Evolutionary conservation across 2,888 invertebrate genomes (phyloP), one percentile per base, ranked within the genome.

Genomic region (Nomada fucata): DNA sequence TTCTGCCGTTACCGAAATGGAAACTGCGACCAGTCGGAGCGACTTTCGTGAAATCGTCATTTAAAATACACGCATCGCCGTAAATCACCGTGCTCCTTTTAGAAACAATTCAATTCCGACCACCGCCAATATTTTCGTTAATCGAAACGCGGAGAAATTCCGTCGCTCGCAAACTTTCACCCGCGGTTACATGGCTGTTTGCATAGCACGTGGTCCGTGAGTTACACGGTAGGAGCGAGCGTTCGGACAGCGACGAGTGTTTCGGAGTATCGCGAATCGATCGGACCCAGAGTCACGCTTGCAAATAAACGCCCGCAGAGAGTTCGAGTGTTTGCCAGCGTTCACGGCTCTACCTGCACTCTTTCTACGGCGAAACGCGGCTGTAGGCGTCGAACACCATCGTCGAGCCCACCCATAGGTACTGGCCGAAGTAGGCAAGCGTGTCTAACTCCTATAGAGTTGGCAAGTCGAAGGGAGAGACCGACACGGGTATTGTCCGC

Each of bases 201-300:
- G 29, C 29, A 60, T 18, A 60, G 36, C 9, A 10, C 44, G 44
- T 2, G 44, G 61, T 60, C 44, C 42, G 50, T 55, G 63, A 75
- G 61, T 26, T 57, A 18, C 53, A 79, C 79, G 68, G 76, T 55
- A 68, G 79, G 69, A 75, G 61, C 67, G 67, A 68, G 79, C 63
- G 44, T 7, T 23, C 36, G 44, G 60, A 78, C 82, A 82, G 77
- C 67, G 68, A 67, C 74, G 82, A 82, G 64, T 68, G 71, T 83
- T 77, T 79, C 69, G 61, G 78, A 78, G 86, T 88, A 90, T 90
- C 88, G 87, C 85, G 88, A 89, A 91, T 91, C 89, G 90, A 91
- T 91, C 88, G 84, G 85, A 83, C 60, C 83, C 86, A 86, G 90
- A 88, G 88, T 86, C 88, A 87, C 88, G 88, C 88, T 90, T 85